A percentile compares a stretch with the other conserved stretches of the same genome.
These are phyloP conservation scores for Pseudomyrmex flavicornis DNA, from an alignment of 1,140 invertebrate species.

Conservation along the genomic window DNA sequence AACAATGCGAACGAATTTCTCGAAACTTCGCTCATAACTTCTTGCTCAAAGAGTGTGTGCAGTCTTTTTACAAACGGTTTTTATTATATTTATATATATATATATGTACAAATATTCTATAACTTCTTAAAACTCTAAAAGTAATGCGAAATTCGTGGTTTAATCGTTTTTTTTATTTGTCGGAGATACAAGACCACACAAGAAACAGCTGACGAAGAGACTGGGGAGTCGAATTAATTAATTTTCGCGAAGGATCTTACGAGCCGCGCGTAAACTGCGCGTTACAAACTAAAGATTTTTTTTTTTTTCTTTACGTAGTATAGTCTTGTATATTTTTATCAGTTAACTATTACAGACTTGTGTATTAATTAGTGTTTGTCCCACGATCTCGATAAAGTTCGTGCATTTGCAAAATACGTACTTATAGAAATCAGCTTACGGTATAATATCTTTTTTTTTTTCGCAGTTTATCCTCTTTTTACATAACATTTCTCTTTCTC, in stretches of 20 bases:
- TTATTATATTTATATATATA: not conserved
- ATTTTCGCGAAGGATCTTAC: constrained; percentile 56
- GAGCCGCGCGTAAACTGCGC: constrained; percentile 59
- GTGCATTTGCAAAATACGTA: constrained; percentile 78
- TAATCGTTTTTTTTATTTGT: constrained; percentile 12
- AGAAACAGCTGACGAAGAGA: constrained; percentile 52
- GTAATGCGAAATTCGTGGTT: constrained; percentile 10
- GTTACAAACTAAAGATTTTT: constrained; percentile 71
- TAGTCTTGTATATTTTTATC: constrained; percentile 74
- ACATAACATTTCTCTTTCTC: constrained; percentile 58
- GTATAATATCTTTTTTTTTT: constrained; percentile 67
- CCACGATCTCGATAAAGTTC: constrained; percentile 68
- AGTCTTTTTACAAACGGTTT: constrained; percentile 20
- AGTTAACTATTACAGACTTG: constrained; percentile 73
- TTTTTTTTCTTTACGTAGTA: constrained; percentile 54
- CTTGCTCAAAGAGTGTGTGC: not conserved
- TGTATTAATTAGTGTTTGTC: constrained; percentile 67
- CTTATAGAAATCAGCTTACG: constrained; percentile 79
- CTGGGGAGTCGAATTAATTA: constrained; percentile 38
- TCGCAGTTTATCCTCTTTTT: constrained; percentile 65
- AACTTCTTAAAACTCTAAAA: constrained; percentile 17
- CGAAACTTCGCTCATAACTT: not conserved
- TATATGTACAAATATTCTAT: constrained; percentile 28
- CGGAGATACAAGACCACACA: not conserved
- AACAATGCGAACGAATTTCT: constrained; percentile 6